phyloP scores from a whole-genome alignment of 2,797 vertebrate genomes.

The Gastrophryne carolinensis region DNA sequence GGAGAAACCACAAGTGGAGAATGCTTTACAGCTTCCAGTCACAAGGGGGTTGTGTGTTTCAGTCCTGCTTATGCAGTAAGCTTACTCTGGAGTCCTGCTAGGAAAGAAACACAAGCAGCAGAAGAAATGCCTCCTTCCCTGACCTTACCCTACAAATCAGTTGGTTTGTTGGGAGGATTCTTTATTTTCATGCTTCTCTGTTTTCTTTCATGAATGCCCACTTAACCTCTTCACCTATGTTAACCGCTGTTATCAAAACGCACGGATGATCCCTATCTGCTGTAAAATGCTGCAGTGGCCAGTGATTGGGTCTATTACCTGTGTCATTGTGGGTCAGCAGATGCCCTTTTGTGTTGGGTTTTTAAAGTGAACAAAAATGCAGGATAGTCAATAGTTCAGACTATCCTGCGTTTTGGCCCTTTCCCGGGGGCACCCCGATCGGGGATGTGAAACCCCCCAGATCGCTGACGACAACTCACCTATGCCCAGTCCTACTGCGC shows the following conservation, averaged over 20 bases:
- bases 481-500: too few relatives aligned
- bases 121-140: slow-evolving; percentile 95
- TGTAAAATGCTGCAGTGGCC: not conserved
- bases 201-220: slow-evolving; percentile 73
- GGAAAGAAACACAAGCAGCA: slow-evolving; percentile 87
- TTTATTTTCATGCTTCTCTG: slow-evolving; percentile 67
- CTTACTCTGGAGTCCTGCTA: slow-evolving; percentile 91
- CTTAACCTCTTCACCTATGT: slow-evolving; percentile 61
- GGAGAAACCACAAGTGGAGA: slow-evolving; percentile 91
- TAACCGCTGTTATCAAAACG: slow-evolving; percentile 3
- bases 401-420: too few relatives aligned
- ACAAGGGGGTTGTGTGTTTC: slow-evolving; percentile 93
- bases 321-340: not conserved
- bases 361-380: too few relatives aligned
- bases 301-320: not conserved
- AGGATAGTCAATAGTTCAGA: too few relatives aligned
- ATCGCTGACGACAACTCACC: too few relatives aligned
- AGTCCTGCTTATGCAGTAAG: slow-evolving; percentile 81
- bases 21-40: slow-evolving; percentile 94
- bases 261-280: not conserved
- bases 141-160: slow-evolving; percentile 78
- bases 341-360: too few relatives aligned
- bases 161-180: slow-evolving; percentile 69
- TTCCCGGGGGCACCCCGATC: too few relatives aligned
- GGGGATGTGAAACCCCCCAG: too few relatives aligned